Evolutionary conservation across 2,797 vertebrate species (phyloP).

Genomic region (Falco berigora): DNA sequence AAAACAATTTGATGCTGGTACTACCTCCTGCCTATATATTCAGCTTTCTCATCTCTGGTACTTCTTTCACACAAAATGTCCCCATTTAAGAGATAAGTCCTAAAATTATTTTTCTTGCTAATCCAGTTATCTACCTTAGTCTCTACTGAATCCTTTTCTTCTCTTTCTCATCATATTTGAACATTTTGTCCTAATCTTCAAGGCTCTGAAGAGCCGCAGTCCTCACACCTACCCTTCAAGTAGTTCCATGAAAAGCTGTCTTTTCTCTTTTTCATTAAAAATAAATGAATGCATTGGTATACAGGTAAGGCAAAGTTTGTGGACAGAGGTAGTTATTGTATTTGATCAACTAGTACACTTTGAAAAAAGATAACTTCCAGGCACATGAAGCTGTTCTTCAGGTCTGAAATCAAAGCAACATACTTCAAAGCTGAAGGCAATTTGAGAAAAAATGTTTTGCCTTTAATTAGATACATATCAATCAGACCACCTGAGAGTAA

Average conservation of each 20-base stretch:
- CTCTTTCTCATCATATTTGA: not conserved
- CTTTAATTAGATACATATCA: slow-evolving; percentile 35
- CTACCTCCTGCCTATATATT: not conserved
- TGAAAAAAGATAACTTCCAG: not conserved
- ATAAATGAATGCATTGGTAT: not conserved
- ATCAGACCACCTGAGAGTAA: slow-evolving; percentile 13
- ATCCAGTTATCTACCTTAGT: not conserved
- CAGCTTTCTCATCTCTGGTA: not conserved
- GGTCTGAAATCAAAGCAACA: slow-evolving; percentile 14
- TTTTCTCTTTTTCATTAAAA: not conserved
- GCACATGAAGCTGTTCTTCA: not conserved
- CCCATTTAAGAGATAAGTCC: not conserved
- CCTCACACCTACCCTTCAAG: not conserved
- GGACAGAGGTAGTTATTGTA: not conserved
- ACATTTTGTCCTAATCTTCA: not conserved
- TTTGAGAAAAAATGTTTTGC: not conserved
- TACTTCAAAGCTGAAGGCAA: slow-evolving; percentile 3
- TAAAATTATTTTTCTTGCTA: not conserved
- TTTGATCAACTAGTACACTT: not conserved
- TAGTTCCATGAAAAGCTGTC: not conserved
- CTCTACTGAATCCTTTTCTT: not conserved
- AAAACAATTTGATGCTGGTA: not conserved
- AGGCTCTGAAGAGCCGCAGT: not conserved
- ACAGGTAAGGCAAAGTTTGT: not conserved
- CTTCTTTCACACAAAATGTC: not conserved